A percentile compares a stretch with the other conserved stretches of the same genome.
phyloP scores from a whole-genome alignment of 2,888 invertebrate genomes.

The Chymomyza caudatula region DNA sequence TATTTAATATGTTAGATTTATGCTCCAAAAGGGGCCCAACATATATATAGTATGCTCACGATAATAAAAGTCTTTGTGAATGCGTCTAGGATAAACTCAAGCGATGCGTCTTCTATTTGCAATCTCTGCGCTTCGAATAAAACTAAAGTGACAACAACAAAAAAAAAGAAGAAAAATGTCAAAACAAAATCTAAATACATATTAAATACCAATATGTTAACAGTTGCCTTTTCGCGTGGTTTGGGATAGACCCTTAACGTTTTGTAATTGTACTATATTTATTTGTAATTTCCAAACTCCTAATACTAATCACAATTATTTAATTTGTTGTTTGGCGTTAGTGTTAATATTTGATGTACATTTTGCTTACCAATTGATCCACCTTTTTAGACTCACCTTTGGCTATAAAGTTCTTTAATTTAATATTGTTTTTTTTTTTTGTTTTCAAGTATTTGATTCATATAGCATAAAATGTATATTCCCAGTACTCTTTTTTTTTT shows the following conservation, averaged over 20 bases:
- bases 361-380: not conserved
- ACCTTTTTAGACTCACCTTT: not conserved
- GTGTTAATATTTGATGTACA: slow-evolving; percentile 2
- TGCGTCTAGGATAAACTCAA: not conserved
- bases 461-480: not conserved
- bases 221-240: slow-evolving; percentile 47
- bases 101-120: not conserved
- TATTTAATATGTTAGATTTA: slow-evolving; percentile 76
- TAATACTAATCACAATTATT: slow-evolving; percentile 14
- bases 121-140: not conserved
- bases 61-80: not conserved
- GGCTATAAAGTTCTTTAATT: no score
- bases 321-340: slow-evolving; percentile 49
- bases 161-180: not conserved
- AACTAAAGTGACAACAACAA: not conserved
- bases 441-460: not conserved
- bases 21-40: not conserved
- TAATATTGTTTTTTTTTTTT: no score
- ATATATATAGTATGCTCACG: not conserved
- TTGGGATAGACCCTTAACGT: slow-evolving; percentile 35
- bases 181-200: slow-evolving; percentile 47
- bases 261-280: slow-evolving; percentile 1
- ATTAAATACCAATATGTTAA: slow-evolving; percentile 76
- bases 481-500: not conserved
- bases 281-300: not conserved